Conservation (phyloP, 1,140 invertebrate species). For the Drosophila grimshawi region DNA sequence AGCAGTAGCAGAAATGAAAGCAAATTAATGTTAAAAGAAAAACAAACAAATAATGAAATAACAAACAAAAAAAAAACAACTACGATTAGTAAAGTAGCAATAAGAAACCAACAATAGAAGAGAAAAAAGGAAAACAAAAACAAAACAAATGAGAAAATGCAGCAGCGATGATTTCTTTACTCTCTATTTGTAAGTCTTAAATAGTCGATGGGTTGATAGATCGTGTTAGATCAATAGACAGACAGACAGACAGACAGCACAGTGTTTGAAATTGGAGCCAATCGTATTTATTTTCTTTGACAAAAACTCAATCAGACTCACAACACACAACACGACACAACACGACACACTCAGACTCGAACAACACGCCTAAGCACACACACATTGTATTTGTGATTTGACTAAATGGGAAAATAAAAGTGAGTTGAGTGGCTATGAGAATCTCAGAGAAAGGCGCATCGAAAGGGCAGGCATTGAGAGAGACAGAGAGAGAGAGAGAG, state of each 20-base stretch:
- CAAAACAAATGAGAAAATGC: conserved; percentile 19
- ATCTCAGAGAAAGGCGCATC: conserved; percentile 12
- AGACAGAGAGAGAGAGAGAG: not conserved
- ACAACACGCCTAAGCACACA: conserved; percentile 44
- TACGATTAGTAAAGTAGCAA: conserved; percentile 52
- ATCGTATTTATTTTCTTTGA: conserved; percentile 61
- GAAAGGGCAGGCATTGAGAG: not conserved
- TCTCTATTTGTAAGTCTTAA: conserved; percentile 62
- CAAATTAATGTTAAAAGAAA: conserved; percentile 23
- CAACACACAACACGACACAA: conserved; percentile 22
- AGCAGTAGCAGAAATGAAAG: conserved; percentile 33
- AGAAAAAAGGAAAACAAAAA: not conserved
- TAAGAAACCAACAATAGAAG: conserved; percentile 19
- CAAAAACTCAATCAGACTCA: conserved; percentile 39
- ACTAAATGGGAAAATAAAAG: conserved; percentile 34
- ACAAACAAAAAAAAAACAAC: conserved; percentile 22
- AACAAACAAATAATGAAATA: conserved; percentile 1
- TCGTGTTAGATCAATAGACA: conserved; percentile 13
- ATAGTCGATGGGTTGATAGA: conserved; percentile 32
- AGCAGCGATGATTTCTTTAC: conserved; percentile 56
- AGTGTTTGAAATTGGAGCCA: conserved; percentile 60
- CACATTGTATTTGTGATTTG: conserved; percentile 77
- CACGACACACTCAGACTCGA: conserved; percentile 46
- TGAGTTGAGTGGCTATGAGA: conserved; percentile 17
- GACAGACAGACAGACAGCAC: conserved; percentile 14